Evolutionary conservation across 35 echinoderm and acorn worm species (phyloP).

Genomic region (Eucidaris tribuloides): DNA sequence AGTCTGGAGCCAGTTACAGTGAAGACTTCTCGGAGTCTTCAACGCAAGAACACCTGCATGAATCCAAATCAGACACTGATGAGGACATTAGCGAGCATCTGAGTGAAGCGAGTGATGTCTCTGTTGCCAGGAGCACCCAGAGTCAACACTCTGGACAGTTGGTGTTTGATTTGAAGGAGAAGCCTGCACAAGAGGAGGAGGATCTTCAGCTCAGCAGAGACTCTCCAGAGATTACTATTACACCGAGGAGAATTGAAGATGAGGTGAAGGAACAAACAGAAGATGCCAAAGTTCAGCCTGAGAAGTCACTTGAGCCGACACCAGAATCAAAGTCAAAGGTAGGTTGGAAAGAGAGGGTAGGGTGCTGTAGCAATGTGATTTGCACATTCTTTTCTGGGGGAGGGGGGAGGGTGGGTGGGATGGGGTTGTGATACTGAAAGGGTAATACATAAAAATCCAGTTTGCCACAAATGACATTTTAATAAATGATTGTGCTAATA

Average conservation of each 20-base stretch:
- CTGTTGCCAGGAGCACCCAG: constrained; percentile 40
- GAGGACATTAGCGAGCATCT: constrained; percentile 99
- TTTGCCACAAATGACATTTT: no score
- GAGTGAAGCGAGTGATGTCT: constrained; percentile 60
- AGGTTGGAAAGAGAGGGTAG: no score
- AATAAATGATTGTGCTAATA: no score
- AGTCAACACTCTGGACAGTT: constrained; percentile 49
- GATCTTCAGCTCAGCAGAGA: background rate
- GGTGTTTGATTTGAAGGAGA: constrained; percentile 38
- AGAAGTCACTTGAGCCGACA: background rate
- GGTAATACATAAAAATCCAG: no score
- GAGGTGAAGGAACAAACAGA: constrained; percentile 8
- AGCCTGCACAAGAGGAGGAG: background rate
- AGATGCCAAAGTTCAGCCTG: background rate
- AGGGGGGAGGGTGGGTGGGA: no score
- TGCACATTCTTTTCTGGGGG: no score
- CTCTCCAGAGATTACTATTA: constrained; percentile 18
- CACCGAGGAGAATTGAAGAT: constrained; percentile 20
- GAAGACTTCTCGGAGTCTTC: constrained; percentile 72
- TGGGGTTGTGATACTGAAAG: no score
- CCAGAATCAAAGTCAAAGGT: background rate
- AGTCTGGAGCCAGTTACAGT: constrained; percentile 68
- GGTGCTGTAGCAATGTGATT: no score
- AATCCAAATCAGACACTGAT: constrained; percentile 74
- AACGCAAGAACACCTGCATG: constrained; percentile 26